Conservation (phyloP, 2,888 invertebrate genomes). For the Meteorus colon region DNA sequence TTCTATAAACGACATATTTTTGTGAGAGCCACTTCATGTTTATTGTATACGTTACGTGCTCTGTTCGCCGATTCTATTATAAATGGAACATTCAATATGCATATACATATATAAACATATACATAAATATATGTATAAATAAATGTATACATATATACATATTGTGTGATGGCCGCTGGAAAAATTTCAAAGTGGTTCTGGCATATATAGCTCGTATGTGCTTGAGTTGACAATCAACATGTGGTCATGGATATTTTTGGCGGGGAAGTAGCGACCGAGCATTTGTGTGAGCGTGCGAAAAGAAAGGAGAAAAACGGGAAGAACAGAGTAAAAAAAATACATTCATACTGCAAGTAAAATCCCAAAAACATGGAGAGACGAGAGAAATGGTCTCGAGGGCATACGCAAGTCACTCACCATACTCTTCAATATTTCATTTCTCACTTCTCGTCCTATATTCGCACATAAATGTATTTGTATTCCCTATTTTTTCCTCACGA, state of each 20-base stretch:
- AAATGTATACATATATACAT: not conserved
- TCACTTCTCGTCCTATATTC: not conserved
- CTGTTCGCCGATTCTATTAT: conserved; percentile 50
- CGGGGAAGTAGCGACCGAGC: not conserved
- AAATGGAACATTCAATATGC: conserved; percentile 48
- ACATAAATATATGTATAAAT: not conserved
- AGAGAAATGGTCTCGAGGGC: conserved; percentile 32
- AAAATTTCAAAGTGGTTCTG: conserved; percentile 21
- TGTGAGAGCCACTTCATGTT: conserved; percentile 58
- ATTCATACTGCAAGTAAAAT: conserved; percentile 1
- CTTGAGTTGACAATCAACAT: conserved; percentile 32
- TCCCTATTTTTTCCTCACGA: conserved; percentile 10
- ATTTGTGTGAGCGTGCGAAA: conserved; percentile 15
- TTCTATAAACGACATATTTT: conserved; percentile 69
- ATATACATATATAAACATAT: conserved; percentile 4
- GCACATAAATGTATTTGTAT: not conserved
- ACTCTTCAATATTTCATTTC: conserved; percentile 35
- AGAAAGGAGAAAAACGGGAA: not conserved
- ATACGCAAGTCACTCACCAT: conserved; percentile 22
- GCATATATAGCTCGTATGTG: not conserved
- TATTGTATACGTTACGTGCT: conserved; percentile 52
- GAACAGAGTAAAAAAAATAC: not conserved
- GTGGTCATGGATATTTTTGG: conserved; percentile 26
- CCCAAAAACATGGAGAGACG: conserved; percentile 11
- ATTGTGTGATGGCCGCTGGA: conserved; percentile 7